Evolutionary conservation across 1,140 invertebrate species (phyloP).

Genomic region (Holotrichia oblita): DNA sequence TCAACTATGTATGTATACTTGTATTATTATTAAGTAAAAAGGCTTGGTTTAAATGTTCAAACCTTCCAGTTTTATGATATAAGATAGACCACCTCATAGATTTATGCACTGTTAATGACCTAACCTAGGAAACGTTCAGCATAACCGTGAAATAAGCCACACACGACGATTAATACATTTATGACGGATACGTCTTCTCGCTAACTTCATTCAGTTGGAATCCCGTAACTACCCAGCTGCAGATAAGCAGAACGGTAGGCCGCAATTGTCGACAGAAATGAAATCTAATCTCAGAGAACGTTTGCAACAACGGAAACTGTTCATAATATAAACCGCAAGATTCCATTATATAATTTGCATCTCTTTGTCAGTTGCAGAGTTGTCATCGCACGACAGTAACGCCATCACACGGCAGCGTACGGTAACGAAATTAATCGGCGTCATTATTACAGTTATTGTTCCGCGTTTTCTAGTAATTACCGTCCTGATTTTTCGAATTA

Average conservation of each 20-base stretch:
- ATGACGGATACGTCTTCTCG: neutral
- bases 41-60: no score
- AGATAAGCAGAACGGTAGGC: neutral
- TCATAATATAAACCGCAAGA: slow-evolving; percentile 13
- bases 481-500: slow-evolving; percentile 1
- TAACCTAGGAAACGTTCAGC: neutral
- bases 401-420: neutral
- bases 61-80: no score
- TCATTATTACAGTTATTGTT: neutral
- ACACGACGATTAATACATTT: neutral
- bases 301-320: neutral
- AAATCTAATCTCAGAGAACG: neutral
- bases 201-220: neutral
- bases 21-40: no score
- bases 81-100: neutral
- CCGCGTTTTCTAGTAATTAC: neutral
- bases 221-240: neutral
- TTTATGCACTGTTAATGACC: neutral
- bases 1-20: no score
- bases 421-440: slow-evolving; percentile 8
- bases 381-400: neutral
- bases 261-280: slow-evolving; percentile 1
- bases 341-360: slow-evolving; percentile 14
- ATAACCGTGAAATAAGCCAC: slow-evolving; percentile 2
- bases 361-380: neutral